Evolutionary conservation across 2,113 vertebrate genomes (phyloP).

Genomic region (Nerophis lumbriciformis): DNA sequence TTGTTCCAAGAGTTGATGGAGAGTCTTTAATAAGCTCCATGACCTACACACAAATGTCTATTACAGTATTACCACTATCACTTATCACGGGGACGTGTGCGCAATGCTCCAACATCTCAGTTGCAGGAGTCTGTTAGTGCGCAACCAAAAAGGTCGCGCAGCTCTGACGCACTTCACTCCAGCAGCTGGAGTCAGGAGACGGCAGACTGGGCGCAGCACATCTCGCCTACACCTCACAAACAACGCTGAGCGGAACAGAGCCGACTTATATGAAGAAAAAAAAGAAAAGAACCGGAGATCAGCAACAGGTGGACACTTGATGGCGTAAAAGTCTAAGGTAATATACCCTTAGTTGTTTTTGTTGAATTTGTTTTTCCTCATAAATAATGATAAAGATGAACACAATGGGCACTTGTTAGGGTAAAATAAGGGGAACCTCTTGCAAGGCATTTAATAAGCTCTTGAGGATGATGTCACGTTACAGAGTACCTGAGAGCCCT

Average conservation of each 20-base stretch:
- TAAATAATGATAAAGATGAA: neutral
- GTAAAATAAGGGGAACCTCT: too few relatives aligned
- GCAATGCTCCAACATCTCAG: neutral
- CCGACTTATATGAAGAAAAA: neutral
- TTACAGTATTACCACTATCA: too few relatives aligned
- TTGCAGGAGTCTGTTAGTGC: neutral
- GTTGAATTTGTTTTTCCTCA: neutral
- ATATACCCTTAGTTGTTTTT: neutral
- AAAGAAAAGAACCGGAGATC: neutral
- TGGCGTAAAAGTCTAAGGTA: neutral
- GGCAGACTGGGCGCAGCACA: neutral
- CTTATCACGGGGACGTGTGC: neutral
- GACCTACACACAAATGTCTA: neutral
- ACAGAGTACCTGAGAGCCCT: too few relatives aligned
- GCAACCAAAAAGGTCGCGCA: neutral
- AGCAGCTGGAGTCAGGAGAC: constrained; percentile 3
- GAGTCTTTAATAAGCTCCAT: too few relatives aligned
- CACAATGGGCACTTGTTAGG: too few relatives aligned
- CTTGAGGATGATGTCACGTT: too few relatives aligned
- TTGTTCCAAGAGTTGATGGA: too few relatives aligned
- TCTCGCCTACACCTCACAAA: neutral
- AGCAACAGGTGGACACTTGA: neutral
- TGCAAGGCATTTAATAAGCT: too few relatives aligned
- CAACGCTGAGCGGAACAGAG: neutral
- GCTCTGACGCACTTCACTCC: neutral